phyloP scores from a whole-genome alignment of 2,797 vertebrate species.

The Rhinogobio ventralis region DNA sequence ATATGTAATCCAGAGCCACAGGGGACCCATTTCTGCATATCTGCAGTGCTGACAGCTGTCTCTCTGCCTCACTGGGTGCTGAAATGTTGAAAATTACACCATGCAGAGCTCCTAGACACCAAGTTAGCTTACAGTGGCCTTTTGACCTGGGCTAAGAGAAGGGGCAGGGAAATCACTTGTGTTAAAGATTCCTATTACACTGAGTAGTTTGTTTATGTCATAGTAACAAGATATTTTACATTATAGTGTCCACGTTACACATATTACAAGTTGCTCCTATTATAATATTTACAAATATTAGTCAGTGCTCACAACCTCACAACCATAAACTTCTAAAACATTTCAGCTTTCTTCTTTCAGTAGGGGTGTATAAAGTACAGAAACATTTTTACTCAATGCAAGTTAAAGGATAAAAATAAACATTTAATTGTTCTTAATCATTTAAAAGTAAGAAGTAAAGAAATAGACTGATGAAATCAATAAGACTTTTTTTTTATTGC shows the following conservation, averaged over 20 bases:
- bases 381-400: neutral
- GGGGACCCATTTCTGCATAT: conserved; percentile 25
- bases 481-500: neutral
- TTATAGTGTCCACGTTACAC: neutral
- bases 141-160: conserved; percentile 30
- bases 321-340: neutral
- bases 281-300: neutral
- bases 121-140: conserved; percentile 48
- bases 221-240: conserved; percentile 15
- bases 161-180: neutral
- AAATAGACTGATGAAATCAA: neutral
- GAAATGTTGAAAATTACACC: conserved; percentile 44
- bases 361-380: neutral
- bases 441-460: neutral
- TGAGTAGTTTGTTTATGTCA: neutral
- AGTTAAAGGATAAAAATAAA: neutral
- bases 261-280: neutral
- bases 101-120: conserved; percentile 41
- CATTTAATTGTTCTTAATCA: neutral
- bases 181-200: conserved; percentile 22
- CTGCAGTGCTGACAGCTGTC: conserved; percentile 50
- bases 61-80: conserved; percentile 55
- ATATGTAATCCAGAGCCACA: conserved; percentile 45
- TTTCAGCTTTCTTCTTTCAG: neutral
- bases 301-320: neutral